Evolutionary conservation across 2,797 vertebrate genomes (phyloP), one percentile per base, ranked within the genome.

Genomic region (Amniataba percoides): DNA sequence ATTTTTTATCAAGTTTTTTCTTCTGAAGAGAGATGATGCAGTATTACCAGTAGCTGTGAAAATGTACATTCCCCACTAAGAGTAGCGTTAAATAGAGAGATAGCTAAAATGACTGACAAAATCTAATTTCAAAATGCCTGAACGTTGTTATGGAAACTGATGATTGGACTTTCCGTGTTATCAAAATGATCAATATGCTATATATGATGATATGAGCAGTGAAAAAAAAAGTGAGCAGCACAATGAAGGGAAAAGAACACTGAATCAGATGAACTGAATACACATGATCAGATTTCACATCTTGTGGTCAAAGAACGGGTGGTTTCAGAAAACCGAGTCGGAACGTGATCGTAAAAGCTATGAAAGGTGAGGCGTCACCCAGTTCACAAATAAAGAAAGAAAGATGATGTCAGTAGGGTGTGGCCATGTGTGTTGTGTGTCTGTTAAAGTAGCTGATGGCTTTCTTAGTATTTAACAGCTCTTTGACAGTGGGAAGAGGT

Each of bases 371-470:
- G 19, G 23, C 14, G 19, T 57, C 16, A 46, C 48, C 31, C 12
- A 23, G 8, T n/a, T 69, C 72, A 51, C 12, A 75, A 18, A 53
- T 55, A 55, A 61, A 36, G 8, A 52, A 39, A 56, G 25, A 74
- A 63, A 76, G n/a, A 48, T 3, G 59, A 68, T 13, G 1, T 6
- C 48, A 39, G 34, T 52, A 8, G 43, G 80, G 48, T 62, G 67
- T 59, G 72, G 51, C 42, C 64, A 25, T 68, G 9, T 42, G 5
- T 48, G 57, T 15, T 2, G 34, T 18, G 0, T 18, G 31, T 23
- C 53, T 58, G 48, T 2, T 51, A 16, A 73, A 76, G 69, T 11
- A 61, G 56, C 9, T 65, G 5, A 36, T 23, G 19, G 14, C 34
- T 34, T 42, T 56, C 34, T 21, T 16, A 36, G 1, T n/a, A 8